Evolutionary conservation across 2,888 invertebrate genomes (phyloP).

Genomic region (Hecatera dysodea): DNA sequence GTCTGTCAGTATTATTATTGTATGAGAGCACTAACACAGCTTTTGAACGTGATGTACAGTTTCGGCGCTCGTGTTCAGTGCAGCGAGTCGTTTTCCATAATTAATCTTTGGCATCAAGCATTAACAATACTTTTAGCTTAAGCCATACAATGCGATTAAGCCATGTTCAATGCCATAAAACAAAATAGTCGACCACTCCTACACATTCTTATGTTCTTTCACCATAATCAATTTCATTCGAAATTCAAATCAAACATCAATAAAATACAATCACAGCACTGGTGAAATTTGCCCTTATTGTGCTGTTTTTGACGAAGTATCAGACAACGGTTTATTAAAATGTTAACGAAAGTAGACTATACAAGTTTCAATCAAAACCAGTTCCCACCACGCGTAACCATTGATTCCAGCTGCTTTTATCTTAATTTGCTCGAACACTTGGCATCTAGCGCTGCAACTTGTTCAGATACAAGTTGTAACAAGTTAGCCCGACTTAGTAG

Average conservation of each 20-base stretch:
- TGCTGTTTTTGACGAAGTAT: background rate
- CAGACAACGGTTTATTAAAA: background rate
- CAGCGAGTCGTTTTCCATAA: background rate
- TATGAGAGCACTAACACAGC: no score
- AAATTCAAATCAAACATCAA: conserved; percentile 35
- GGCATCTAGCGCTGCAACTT: conserved; percentile 39
- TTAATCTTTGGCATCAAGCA: conserved; percentile 24
- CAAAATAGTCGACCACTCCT: conserved; percentile 45
- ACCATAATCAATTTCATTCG: conserved; percentile 17
- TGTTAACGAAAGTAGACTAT: background rate
- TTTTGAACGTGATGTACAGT: background rate
- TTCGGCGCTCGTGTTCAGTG: background rate
- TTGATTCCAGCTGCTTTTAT: conserved; percentile 55
- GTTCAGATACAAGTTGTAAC: conserved; percentile 52
- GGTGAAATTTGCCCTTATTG: background rate
- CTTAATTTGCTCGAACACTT: conserved; percentile 47
- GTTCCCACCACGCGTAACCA: conserved; percentile 15
- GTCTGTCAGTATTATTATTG: no score
- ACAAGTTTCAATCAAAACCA: background rate
- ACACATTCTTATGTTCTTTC: conserved; percentile 29
- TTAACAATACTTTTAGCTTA: conserved; percentile 30
- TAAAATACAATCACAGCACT: conserved; percentile 33
- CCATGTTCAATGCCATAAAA: conserved; percentile 37
- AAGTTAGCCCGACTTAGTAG: conserved; percentile 59
- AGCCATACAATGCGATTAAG: conserved; percentile 31